phyloP scores from a whole-genome alignment of 2,888 invertebrate genomes.

The Phlogophora meticulosa region DNA sequence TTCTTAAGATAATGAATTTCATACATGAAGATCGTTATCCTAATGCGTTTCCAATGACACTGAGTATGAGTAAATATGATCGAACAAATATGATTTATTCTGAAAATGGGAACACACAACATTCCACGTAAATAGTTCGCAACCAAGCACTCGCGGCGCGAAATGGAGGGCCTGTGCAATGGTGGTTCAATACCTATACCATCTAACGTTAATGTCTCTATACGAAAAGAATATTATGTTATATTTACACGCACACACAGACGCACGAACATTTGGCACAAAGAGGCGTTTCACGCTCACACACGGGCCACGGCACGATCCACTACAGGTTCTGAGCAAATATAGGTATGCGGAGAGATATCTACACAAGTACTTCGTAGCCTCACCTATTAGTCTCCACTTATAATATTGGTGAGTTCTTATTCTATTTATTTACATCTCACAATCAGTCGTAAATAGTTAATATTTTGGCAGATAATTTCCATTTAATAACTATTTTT shows the following conservation, averaged over 20 bases:
- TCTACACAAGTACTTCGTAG: constrained; percentile 86
- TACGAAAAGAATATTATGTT: constrained; percentile 74
- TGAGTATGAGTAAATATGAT: constrained; percentile 64
- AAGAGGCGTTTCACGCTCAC: constrained; percentile 86
- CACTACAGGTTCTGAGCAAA: constrained; percentile 89
- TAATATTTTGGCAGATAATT: constrained; percentile 88
- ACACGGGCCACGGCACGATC: constrained; percentile 78
- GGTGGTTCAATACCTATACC: constrained; percentile 67
- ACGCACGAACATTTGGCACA: constrained; percentile 88
- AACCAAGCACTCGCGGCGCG: constrained; percentile 43
- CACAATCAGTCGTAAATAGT: constrained; percentile 90
- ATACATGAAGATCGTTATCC: constrained; percentile 65
- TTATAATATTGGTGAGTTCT: constrained; percentile 87
- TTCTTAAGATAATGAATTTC: constrained; percentile 67
- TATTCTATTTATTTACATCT: constrained; percentile 89
- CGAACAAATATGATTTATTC: constrained; percentile 69
- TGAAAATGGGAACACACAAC: constrained; percentile 59
- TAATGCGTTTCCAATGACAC: constrained; percentile 66
- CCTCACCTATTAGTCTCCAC: constrained; percentile 80
- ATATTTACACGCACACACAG: constrained; percentile 82
- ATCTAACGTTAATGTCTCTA: constrained; percentile 74
- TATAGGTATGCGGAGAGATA: constrained; percentile 89
- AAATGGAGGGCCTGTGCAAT: constrained; percentile 36
- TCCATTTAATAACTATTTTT: constrained; percentile 75
- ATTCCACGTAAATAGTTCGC: constrained; percentile 46